A percentile compares a stretch with the other conserved stretches of the same genome.
Conservation (phyloP, 2,888 invertebrate species). For the Ectobius pallidus region DNA sequence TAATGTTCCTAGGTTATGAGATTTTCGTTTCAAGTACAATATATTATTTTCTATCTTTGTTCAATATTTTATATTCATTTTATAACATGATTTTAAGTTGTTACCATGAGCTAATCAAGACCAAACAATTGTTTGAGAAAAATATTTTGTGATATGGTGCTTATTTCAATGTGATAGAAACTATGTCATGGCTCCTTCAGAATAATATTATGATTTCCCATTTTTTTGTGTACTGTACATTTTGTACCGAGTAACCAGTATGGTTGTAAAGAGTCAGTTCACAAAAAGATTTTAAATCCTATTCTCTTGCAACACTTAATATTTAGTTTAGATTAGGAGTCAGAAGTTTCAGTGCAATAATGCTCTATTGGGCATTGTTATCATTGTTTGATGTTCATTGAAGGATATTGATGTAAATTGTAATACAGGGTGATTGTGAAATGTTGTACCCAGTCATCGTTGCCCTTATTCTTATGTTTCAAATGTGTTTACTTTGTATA, state of each 20-base stretch:
- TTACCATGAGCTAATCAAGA: neutral
- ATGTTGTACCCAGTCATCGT: neutral
- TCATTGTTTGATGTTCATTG: conserved; percentile 19
- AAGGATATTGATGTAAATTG: conserved; percentile 11
- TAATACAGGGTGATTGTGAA: conserved; percentile 19
- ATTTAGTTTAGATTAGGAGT: conserved; percentile 1
- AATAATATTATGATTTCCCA: neutral
- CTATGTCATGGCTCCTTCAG: neutral
- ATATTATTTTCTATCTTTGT: no score
- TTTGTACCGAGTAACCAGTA: conserved; percentile 18
- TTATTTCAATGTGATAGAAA: conserved; percentile 20
- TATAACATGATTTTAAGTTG: neutral
- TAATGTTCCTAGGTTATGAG: neutral
- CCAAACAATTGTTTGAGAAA: neutral
- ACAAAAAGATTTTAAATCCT: neutral
- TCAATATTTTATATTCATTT: no score
- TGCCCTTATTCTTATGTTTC: neutral
- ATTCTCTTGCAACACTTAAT: no score
- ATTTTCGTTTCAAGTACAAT: neutral
- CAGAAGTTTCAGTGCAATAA: conserved; percentile 15
- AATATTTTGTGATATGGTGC: conserved; percentile 16
- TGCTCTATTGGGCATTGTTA: no score
- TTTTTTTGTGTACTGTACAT: conserved; percentile 16
- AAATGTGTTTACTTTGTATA: no score
- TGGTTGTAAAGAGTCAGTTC: conserved; percentile 22